Base-by-base conservation (phyloP, 2,888 invertebrate genomes). In the Galerucella nymphaeae region DNA sequence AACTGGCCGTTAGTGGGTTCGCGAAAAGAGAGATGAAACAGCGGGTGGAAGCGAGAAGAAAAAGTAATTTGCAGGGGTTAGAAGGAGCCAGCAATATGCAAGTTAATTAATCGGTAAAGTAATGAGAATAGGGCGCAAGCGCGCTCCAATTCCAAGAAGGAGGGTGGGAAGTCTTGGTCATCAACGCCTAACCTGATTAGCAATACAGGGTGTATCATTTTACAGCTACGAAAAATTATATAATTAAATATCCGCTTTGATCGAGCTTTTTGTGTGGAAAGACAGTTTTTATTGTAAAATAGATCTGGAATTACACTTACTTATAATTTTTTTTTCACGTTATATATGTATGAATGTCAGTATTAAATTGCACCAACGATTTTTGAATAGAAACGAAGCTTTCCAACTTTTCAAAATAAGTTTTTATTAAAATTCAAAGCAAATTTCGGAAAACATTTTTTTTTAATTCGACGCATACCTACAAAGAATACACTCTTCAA, bases 101-200 rank as follows among this genome's bases (percentile, higher is more conserved):
- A 87, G 87, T 87, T 87, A 87, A 87, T 87, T 87, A 87, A 87
- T 87, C 87, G 86, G 85, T 84, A 85, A 85, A 86, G 86, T 87
- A 87, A 87, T 87, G 87, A 87, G 87, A 83, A 83, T 81, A 86
- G 79, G 79, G 86, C 86, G 87, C 87, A 85, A 82, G 85, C 86
- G 86, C 83, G 73, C 55, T 77, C 67, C 30, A 58, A 73, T 73
- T 72, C 71, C 76, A 75, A 77, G 76, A 80, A 80, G 80, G 72
- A 80, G 82, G 80, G 80, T 78, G 81, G 81, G 80, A 74, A 76
- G 77, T 72, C 76, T 79, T 72, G 76, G 77, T 78, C 78, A 77
- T 76, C 90, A 90, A 86, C 86, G 87, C 86, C 90, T 90, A 89
- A 85, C 88, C 89, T 89, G 89, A 90, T 86, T 86, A 86, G 82